Evolutionary conservation across 2,113 vertebrate species (phyloP), one percentile per base, ranked within the genome.

Genomic region (Actenoides lindsayi): DNA sequence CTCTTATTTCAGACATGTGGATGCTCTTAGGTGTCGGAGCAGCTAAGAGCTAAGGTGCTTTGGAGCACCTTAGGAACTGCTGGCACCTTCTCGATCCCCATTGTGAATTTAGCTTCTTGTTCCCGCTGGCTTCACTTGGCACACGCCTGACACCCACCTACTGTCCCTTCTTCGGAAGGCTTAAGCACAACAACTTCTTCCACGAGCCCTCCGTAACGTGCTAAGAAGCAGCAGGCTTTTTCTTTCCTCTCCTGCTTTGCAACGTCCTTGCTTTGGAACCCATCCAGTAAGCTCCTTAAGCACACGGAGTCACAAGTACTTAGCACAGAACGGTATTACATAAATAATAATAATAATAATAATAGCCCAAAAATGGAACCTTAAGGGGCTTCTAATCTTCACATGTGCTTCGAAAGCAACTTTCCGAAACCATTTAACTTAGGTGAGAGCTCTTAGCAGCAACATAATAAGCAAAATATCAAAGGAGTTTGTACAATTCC

Each of bases 251-350:
- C 39, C 77, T 68, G 44, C 81, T 94, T 69, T 76, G 78, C 74
- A 92, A 89, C 62, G 90, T 93, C 80, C 69, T 84, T 68, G 41
- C 80, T 91, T 89, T 96, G 95, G 96, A 96, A 94, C 71, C 64
- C 56, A 79, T 94, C 95, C 95, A 96, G 77, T 96, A 95, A 97
- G 92, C 94, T 96, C 70, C 95, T 96, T 96, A 94, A 91, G 73
- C 79, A 89, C 60, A 78, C 5, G 28, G 64, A 94, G 73, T 92
- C 83, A 70, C 64, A 94, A 90, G 83, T 73, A 71, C 69, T 96
- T 96, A 94, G 65, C 89, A 84, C 21, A 87, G 95, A 92, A 84
- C n/a, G 54, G 79, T 86, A 92, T 90, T 94, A 95, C 83, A 93
- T 79, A 71, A 96, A 94, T 80, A 96, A 93, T 91, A 96, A 83